Evolutionary conservation across 2,888 invertebrate species (phyloP).

Genomic region (Hypolimnas misippus): DNA sequence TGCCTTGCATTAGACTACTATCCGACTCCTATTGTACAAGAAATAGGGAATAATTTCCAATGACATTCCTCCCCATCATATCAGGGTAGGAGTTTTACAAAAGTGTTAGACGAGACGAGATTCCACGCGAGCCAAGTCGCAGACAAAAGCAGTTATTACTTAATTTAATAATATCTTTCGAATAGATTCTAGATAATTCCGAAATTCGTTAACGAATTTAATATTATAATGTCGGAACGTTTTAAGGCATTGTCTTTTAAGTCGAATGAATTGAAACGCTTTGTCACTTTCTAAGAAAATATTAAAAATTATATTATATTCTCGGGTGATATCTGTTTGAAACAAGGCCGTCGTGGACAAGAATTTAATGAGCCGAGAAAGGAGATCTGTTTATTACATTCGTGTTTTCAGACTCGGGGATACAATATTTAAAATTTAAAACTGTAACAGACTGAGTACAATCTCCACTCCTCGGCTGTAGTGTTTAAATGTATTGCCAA

Average conservation of each 20-base stretch:
- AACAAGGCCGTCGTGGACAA: background rate
- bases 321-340: background rate
- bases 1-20: background rate
- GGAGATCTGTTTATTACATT: background rate
- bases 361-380: constrained; percentile 2
- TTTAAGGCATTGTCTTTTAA: constrained; percentile 19
- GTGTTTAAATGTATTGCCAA: too few species aligned
- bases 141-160: constrained; percentile 37
- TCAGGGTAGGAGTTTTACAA: constrained; percentile 37
- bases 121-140: constrained; percentile 32
- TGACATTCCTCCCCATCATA: constrained; percentile 5
- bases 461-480: too few species aligned
- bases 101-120: constrained; percentile 36
- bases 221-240: constrained; percentile 15
- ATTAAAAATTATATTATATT: constrained; percentile 20
- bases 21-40: background rate
- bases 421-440: background rate
- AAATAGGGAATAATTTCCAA: constrained; percentile 12
- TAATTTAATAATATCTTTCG: constrained; percentile 39
- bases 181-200: constrained; percentile 31
- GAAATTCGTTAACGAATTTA: constrained; percentile 23
- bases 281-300: constrained; percentile 19
- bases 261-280: constrained; percentile 15
- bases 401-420: background rate
- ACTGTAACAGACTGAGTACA: background rate